Percentiles rank a stretch among this genome's conserved stretches.
These are phyloP conservation scores for Phallusia fumigata DNA, from an alignment of 23 tunicate genomes.

Conservation along the genomic window DNA sequence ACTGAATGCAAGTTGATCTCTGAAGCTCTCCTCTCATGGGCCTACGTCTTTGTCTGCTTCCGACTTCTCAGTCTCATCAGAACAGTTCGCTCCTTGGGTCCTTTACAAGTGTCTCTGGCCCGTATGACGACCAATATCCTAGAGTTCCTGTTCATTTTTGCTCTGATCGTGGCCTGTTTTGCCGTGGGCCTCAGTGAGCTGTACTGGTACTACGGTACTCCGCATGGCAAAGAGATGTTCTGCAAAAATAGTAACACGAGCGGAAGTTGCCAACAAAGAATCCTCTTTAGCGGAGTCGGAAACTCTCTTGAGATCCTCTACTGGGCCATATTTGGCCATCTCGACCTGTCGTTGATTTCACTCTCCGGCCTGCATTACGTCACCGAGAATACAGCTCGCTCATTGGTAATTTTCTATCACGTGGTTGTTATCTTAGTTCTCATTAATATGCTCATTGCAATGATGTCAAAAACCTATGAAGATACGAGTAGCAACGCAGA, in stretches of 20 bases:
- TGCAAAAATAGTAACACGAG: background rate
- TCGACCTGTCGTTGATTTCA: constrained; percentile 28
- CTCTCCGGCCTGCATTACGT: constrained; percentile 14
- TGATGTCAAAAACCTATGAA: constrained; percentile 84
- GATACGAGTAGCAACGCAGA: constrained; percentile 56
- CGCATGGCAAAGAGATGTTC: constrained; percentile 29
- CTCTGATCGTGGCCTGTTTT: constrained; percentile 65
- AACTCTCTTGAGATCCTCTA: constrained; percentile 30
- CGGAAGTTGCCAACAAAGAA: background rate
- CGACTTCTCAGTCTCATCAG: too few relatives aligned
- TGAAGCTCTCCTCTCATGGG: too few relatives aligned
- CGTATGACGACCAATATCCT: too few relatives aligned
- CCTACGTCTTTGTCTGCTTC: too few relatives aligned
- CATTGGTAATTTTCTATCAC: constrained; percentile 46
- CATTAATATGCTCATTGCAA: constrained; percentile 87
- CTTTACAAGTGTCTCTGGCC: too few relatives aligned
- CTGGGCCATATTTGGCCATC: constrained; percentile 76
- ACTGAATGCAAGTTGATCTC: too few relatives aligned
- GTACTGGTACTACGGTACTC: constrained; percentile 74
- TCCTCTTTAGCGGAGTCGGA: constrained; percentile 1
- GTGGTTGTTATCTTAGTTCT: constrained; percentile 69
- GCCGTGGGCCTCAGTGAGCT: constrained; percentile 74
- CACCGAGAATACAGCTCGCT: constrained; percentile 27
- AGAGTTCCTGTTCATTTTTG: too few relatives aligned
- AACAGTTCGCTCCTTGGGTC: too few relatives aligned